Conservation (phyloP, 2,797 vertebrate genomes). For the Paguma larvata region DNA sequence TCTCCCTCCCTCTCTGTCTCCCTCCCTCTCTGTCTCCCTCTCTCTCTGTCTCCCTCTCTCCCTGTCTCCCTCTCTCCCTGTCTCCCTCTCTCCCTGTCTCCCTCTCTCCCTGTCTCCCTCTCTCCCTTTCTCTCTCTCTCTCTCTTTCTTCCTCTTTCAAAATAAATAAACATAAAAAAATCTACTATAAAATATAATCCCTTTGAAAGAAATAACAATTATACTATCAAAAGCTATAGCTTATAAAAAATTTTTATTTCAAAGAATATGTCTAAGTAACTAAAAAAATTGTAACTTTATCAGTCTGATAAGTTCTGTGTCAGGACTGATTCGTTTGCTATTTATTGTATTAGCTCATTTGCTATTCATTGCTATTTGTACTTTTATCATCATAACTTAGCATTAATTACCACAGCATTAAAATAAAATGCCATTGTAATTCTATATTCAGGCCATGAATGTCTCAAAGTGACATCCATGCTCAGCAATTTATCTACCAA, state of each 20-base stretch:
- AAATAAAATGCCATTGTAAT: constrained; percentile 66
- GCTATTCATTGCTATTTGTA: constrained; percentile 70
- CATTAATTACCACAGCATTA: constrained; percentile 71
- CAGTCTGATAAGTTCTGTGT: constrained; percentile 42
- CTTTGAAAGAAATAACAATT: constrained; percentile 41
- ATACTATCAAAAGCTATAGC: not conserved
- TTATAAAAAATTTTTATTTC: constrained; percentile 45
- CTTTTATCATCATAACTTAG: constrained; percentile 78
- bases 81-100: no score
- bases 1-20: no score
- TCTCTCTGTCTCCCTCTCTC: no score
- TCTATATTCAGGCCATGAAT: constrained; percentile 39
- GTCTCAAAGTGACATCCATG: constrained; percentile 22
- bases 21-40: no score
- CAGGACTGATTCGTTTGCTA: constrained; percentile 61
- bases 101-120: no score
- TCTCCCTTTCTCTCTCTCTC: no score
- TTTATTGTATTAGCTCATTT: constrained; percentile 69
- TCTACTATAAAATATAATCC: not conserved
- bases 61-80: no score
- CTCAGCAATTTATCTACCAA: constrained; percentile 44
- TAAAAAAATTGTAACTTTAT: constrained; percentile 53
- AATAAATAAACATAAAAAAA: not conserved
- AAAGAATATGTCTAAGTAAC: not conserved
- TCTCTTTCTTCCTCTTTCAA: no score